phyloP scores from a whole-genome alignment of 2,797 vertebrate species.

The Falco berigora region DNA sequence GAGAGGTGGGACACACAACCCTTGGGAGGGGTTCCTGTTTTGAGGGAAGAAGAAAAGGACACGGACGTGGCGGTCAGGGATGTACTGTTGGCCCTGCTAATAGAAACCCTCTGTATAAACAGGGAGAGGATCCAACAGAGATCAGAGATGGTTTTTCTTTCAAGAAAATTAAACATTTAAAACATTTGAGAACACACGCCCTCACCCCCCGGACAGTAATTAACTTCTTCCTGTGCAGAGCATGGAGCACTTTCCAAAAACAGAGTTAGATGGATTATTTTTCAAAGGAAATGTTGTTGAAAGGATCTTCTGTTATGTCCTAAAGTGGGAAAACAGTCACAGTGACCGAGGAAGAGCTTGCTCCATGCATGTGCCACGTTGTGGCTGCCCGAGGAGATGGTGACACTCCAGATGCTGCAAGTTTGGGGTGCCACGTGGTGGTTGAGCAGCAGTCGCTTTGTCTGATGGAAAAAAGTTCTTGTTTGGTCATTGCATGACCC shows the following conservation, averaged over 20 bases:
- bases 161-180: constrained; percentile 74
- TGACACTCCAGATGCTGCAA: background rate
- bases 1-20: constrained; percentile 5
- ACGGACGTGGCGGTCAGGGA: background rate
- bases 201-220: constrained; percentile 68
- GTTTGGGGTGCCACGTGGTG: background rate
- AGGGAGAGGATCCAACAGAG: constrained; percentile 64
- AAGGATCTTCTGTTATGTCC: constrained; percentile 64
- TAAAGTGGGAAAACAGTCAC: constrained; percentile 58
- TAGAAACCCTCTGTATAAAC: constrained; percentile 73
- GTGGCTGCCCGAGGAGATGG: background rate
- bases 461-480: background rate
- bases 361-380: background rate
- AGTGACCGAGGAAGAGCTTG: background rate
- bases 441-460: background rate
- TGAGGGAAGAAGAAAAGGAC: constrained; percentile 47
- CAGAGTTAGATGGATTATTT: constrained; percentile 75
- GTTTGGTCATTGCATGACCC: background rate
- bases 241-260: constrained; percentile 71
- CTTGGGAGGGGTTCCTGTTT: constrained; percentile 59
- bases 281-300: constrained; percentile 80
- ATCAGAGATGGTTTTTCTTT: constrained; percentile 71
- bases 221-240: constrained; percentile 77
- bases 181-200: constrained; percentile 69
- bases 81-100: constrained; percentile 41